Percentiles rank a stretch among this genome's conserved stretches.
These are phyloP conservation scores for Amphipyra tragopoginis DNA, from an alignment of 2,888 invertebrate species.

Conservation along the genomic window DNA sequence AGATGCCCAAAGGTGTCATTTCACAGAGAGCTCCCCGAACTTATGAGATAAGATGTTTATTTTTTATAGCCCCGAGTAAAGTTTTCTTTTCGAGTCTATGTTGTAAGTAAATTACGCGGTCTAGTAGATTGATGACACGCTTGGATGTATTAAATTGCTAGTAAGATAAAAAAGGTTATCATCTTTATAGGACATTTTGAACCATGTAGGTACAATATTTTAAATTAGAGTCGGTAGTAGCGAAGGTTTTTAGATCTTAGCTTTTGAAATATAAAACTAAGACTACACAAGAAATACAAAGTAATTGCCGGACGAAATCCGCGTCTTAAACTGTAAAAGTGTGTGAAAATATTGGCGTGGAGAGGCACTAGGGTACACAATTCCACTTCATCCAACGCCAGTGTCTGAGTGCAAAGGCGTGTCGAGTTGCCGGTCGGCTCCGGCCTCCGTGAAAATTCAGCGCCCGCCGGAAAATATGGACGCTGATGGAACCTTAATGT, in stretches of 20 bases:
- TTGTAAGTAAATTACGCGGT: constrained; percentile 60
- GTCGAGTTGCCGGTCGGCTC: constrained; percentile 79
- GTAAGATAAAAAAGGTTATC: not conserved
- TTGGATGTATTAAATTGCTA: constrained; percentile 22
- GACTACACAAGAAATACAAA: constrained; percentile 34
- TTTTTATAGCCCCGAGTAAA: constrained; percentile 72
- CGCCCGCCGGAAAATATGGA: constrained; percentile 85
- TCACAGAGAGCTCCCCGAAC: constrained; percentile 79
- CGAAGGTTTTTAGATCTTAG: constrained; percentile 1
- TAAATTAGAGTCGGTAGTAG: too few species aligned
- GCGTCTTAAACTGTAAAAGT: constrained; percentile 74
- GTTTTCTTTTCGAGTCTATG: constrained; percentile 64
- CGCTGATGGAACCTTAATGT: constrained; percentile 88
- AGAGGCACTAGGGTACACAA: constrained; percentile 78
- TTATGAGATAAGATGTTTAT: constrained; percentile 81
- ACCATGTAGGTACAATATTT: too few species aligned
- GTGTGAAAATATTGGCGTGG: constrained; percentile 79
- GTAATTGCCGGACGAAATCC: constrained; percentile 54
- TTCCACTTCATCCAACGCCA: constrained; percentile 79
- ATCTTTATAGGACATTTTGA: too few species aligned
- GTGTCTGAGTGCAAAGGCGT: constrained; percentile 88
- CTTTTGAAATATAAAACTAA: constrained; percentile 26
- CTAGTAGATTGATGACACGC: constrained; percentile 45
- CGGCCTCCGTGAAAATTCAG: constrained; percentile 84
- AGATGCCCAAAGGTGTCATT: constrained; percentile 88